Base-by-base conservation (phyloP, 2,888 invertebrate species). In the Caenorhabditis drosophilae region DNA sequence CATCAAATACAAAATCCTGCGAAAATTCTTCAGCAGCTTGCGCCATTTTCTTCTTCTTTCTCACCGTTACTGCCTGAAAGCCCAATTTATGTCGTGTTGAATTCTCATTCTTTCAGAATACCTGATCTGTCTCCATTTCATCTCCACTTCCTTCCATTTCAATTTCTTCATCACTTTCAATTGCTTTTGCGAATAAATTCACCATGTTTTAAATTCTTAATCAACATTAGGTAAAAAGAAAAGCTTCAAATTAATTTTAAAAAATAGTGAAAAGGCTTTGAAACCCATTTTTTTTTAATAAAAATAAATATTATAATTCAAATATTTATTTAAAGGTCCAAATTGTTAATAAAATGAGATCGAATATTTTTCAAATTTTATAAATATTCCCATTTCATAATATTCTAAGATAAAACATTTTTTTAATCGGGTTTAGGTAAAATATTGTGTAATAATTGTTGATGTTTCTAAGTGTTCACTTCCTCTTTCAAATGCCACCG, bases 21-120 rank as follows among this genome's bases (percentile, higher is more conserved):
- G 74, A 62, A 27, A 76, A 76, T 36, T 76, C 75, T 15, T 69
- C 60, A 9, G 76, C 67, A 9, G 75, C 77, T 36, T 67, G 68
- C 3, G 74, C 73, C 20, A 73, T 68, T 50, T 75, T 75, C 62
- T 69, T 71, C 73, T 75, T 75, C 70, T 70, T 70, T 26, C 75
- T 51, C 12, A 77, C 74, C 2, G 66, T 47, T 9, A 76, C 67
- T 4, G 76, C 76, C 63, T 76, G 40, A 26, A 60, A 64, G 25
- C 12, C 6, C 4, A 25, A 25, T 36, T 36, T 36, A 36, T 36
- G 31, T 6, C 6, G n/a, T 9, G 12, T 31, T 31, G 12, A 31
- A 31, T 31, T 31, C 12, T 9, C 6, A 31, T 31, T 31, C 12
- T 31, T 31, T 22, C 11, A 54, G 56, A 41, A 48, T n/a, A 62